Evolutionary conservation across 2,888 invertebrate genomes (phyloP).

Genomic region (Pasiphila rectangulata): DNA sequence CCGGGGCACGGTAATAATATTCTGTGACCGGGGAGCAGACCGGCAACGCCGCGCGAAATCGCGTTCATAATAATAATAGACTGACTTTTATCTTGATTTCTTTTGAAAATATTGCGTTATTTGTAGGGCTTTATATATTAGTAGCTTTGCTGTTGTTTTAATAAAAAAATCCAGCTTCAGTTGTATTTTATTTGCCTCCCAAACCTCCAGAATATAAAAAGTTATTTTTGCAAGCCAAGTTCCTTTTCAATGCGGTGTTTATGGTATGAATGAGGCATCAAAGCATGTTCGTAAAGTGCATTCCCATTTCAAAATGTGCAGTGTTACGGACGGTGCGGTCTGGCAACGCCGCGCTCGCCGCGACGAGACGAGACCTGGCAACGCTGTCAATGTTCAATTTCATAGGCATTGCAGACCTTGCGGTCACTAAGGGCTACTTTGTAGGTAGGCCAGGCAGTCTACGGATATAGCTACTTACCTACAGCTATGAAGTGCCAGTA

Average conservation of each 20-base stretch:
- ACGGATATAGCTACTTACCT: conserved; percentile 6
- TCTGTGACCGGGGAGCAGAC: conserved; percentile 34
- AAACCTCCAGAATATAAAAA: background rate
- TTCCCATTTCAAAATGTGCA: conserved; percentile 17
- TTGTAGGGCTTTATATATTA: conserved; percentile 3
- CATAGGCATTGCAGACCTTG: conserved; percentile 27
- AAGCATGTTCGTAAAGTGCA: conserved; percentile 26
- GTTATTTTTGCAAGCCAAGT: background rate
- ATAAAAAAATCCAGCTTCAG: background rate
- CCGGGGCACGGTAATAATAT: no score
- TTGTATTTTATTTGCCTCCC: background rate
- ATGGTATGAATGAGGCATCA: background rate
- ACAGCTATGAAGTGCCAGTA: background rate
- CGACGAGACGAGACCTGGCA: conserved; percentile 23
- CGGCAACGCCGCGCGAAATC: conserved; percentile 26
- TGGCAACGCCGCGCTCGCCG: conserved; percentile 31
- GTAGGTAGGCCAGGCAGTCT: conserved; percentile 5
- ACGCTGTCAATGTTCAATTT: conserved; percentile 26
- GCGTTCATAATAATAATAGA: conserved; percentile 15
- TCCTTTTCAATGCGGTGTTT: conserved; percentile 1
- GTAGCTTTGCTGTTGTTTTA: background rate
- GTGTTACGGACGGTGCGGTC: conserved; percentile 21
- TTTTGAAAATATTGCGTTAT: conserved; percentile 12
- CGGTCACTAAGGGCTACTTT: conserved; percentile 19
- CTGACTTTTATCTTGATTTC: conserved; percentile 14